Evolutionary conservation across 2,888 invertebrate species (phyloP).

Genomic region (Euplexia lucipara): DNA sequence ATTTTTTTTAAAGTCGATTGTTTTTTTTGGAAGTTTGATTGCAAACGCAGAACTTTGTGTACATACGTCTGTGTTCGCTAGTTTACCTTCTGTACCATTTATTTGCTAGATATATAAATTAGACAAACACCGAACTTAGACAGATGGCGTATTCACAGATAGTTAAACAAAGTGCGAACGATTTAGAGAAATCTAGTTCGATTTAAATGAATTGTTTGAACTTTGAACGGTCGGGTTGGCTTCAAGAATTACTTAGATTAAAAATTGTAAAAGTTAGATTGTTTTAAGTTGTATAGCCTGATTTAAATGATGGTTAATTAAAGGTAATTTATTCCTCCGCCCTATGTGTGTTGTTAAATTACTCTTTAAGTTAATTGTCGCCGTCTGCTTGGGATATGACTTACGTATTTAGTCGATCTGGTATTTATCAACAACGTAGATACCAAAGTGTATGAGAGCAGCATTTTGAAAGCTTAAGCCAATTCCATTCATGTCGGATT

Average conservation of each 20-base stretch:
- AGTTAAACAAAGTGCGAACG: conserved; percentile 31
- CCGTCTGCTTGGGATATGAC: too few relatives aligned
- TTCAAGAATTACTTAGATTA: conserved; percentile 25
- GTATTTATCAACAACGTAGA: too few relatives aligned
- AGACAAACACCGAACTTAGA: conserved; percentile 28
- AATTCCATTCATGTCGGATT: too few relatives aligned
- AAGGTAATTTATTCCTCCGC: background rate
- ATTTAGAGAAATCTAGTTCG: conserved; percentile 44
- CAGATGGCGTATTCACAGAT: conserved; percentile 44
- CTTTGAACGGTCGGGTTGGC: conserved; percentile 13
- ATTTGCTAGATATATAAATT: conserved; percentile 17
- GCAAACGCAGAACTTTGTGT: background rate
- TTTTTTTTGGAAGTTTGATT: too few relatives aligned
- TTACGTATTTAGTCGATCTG: too few relatives aligned
- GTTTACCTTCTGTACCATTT: background rate
- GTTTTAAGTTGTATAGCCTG: conserved; percentile 2
- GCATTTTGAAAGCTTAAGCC: too few relatives aligned
- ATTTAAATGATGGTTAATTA: conserved; percentile 9
- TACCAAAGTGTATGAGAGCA: too few relatives aligned
- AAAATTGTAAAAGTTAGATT: conserved; percentile 23
- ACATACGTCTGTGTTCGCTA: too few relatives aligned
- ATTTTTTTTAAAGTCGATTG: too few relatives aligned
- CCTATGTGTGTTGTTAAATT: background rate
- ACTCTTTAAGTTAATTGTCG: background rate
- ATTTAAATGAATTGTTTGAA: conserved; percentile 49